Percentiles rank a stretch among this genome's conserved stretches.
These are phyloP conservation scores for Aspiorhynchus laticeps DNA, from an alignment of 2,113 vertebrate genomes.

Conservation along the genomic window DNA sequence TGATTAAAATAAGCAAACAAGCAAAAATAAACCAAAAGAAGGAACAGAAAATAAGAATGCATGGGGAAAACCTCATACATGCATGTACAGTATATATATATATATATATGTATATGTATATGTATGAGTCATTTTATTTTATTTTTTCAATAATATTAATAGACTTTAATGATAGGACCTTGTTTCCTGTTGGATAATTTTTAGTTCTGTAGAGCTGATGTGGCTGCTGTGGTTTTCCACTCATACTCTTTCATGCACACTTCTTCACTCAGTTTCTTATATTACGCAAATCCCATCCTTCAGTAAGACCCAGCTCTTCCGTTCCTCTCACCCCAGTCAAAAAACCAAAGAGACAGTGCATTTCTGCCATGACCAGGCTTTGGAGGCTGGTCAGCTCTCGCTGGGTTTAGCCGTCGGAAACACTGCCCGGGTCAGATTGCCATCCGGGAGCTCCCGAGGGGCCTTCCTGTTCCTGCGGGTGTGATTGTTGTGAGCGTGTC, in stretches of 20 bases:
- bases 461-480: slow-evolving; percentile 56
- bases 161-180: background rate
- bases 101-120: too few relatives aligned
- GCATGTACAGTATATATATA: too few relatives aligned
- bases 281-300: slow-evolving; percentile 22
- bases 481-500: slow-evolving; percentile 54
- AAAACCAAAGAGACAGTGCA: background rate
- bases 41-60: too few relatives aligned
- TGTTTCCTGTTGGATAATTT: background rate
- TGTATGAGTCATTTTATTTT: too few relatives aligned
- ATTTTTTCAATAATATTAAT: background rate
- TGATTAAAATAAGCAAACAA: too few relatives aligned
- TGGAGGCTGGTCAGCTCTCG: slow-evolving; percentile 12
- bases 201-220: background rate
- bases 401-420: slow-evolving; percentile 52
- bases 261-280: slow-evolving; percentile 7
- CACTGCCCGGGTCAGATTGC: slow-evolving; percentile 59
- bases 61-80: too few relatives aligned
- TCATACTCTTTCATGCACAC: background rate
- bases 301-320: background rate
- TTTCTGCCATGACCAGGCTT: slow-evolving; percentile 32
- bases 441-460: slow-evolving; percentile 49
- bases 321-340: slow-evolving; percentile 10
- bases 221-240: background rate
- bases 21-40: too few relatives aligned